Percentiles rank a stretch among this genome's conserved stretches.
Evolutionary conservation across 2,113 vertebrate genomes (phyloP).

Genomic region (Varanus komodoensis): DNA sequence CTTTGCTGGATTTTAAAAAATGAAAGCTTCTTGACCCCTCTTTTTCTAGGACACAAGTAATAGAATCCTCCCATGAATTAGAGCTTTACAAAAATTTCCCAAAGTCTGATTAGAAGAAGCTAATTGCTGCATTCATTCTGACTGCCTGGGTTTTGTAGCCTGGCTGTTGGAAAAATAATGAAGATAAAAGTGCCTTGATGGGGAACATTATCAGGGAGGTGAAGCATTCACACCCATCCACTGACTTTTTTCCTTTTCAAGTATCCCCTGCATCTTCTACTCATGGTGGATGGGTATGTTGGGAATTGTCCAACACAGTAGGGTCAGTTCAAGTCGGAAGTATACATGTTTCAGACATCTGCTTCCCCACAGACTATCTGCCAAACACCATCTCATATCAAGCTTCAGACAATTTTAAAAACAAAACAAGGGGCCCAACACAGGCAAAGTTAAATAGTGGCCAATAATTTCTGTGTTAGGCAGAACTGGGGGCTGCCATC

Average conservation of each 20-base stretch:
- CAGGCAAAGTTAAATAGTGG: no score
- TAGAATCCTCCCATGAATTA: background rate
- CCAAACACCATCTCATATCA: background rate
- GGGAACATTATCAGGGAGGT: no score
- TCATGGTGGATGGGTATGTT: no score
- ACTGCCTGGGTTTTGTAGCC: background rate
- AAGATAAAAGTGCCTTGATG: no score
- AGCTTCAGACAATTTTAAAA: background rate
- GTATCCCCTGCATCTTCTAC: no score
- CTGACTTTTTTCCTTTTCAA: no score
- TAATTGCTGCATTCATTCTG: background rate
- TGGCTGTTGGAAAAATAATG: no score
- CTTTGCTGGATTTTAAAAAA: background rate
- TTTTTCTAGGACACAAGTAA: background rate
- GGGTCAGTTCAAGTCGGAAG: no score
- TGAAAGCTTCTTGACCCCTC: background rate
- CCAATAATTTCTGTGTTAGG: no score
- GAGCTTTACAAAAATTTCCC: background rate
- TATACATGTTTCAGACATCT: background rate
- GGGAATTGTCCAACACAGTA: background rate
- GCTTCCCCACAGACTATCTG: background rate
- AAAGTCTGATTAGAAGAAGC: background rate
- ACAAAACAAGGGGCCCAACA: background rate
- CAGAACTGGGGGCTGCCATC: no score
- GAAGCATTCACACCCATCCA: no score